These are phyloP conservation scores for Argyrosomus japonicus DNA, from an alignment of 2,113 vertebrate genomes.

Conservation along the genomic window DNA sequence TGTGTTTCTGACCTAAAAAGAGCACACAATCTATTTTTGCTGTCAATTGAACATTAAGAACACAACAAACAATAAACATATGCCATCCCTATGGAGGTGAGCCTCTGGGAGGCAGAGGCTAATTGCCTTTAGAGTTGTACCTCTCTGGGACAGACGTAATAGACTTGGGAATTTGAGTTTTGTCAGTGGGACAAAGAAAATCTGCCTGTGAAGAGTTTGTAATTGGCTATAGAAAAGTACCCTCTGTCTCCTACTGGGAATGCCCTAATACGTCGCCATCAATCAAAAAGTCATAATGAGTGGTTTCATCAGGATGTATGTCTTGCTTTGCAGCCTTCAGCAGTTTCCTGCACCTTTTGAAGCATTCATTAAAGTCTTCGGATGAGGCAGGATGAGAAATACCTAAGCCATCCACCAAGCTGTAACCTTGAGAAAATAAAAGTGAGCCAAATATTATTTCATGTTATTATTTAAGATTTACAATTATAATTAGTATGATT, in stretches of 20 bases:
- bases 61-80: slow-evolving; percentile 75
- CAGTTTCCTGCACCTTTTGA: slow-evolving; percentile 30
- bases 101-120: slow-evolving; percentile 72
- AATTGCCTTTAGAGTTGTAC: slow-evolving; percentile 74
- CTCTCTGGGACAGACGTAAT: slow-evolving; percentile 71
- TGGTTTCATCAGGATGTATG: slow-evolving; percentile 26
- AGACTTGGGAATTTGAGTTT: slow-evolving; percentile 65
- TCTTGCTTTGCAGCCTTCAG: slow-evolving; percentile 43
- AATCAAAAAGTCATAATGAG: slow-evolving; percentile 53
- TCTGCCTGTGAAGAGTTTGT: slow-evolving; percentile 48
- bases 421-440: slow-evolving; percentile 26
- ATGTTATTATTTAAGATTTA: too few relatives aligned
- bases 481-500: slow-evolving; percentile 1
- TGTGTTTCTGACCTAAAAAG: slow-evolving; percentile 57
- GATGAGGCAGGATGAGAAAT: slow-evolving; percentile 30
- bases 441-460: not conserved
- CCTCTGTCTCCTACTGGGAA: slow-evolving; percentile 41
- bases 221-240: slow-evolving; percentile 61
- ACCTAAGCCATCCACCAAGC: slow-evolving; percentile 4
- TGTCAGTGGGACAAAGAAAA: slow-evolving; percentile 52
- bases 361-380: slow-evolving; percentile 36
- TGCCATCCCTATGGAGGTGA: slow-evolving; percentile 75
- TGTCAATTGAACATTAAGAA: slow-evolving; percentile 52
- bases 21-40: slow-evolving; percentile 49
- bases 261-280: slow-evolving; percentile 31